Conservation (phyloP, 2,888 invertebrate species). For the Dryadula phaetusa region DNA sequence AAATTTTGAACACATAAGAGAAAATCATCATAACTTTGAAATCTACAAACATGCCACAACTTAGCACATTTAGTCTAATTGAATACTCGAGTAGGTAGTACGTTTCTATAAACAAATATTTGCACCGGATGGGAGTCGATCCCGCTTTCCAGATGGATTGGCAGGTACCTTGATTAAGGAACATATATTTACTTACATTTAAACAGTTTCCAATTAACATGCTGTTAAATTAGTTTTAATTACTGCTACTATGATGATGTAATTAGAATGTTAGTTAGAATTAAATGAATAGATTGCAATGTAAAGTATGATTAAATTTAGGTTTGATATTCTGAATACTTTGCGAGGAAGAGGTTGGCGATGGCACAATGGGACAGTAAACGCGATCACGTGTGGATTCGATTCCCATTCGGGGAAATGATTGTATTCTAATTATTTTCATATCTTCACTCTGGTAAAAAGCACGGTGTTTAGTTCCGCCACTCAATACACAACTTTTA, state of each 20-base stretch:
- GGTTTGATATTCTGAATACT: too few relatives aligned
- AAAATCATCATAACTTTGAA: too few relatives aligned
- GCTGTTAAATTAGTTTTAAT: slow-evolving; percentile 5
- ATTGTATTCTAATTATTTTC: too few relatives aligned
- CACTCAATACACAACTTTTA: too few relatives aligned
- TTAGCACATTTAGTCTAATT: background rate
- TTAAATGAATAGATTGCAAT: too few relatives aligned
- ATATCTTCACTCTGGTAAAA: too few relatives aligned
- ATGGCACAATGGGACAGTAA: too few relatives aligned
- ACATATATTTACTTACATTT: background rate
- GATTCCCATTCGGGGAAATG: too few relatives aligned
- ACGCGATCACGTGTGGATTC: too few relatives aligned
- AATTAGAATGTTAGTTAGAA: background rate
- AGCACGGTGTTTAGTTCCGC: too few relatives aligned
- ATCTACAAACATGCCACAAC: background rate
- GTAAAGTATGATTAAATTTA: background rate
- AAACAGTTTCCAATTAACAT: background rate
- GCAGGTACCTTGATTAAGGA: background rate
- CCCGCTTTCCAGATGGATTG: background rate
- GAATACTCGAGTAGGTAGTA: background rate
- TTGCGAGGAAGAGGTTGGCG: too few relatives aligned
- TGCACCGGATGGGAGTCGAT: slow-evolving; percentile 1
- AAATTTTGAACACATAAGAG: too few relatives aligned
- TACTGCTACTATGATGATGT: background rate
- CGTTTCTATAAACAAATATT: slow-evolving; percentile 17